A percentile compares a stretch with the other conserved stretches of the same genome.
These are phyloP conservation scores for Chionoecetes opilio DNA, from an alignment of 1,140 invertebrate genomes.

Conservation along the genomic window DNA sequence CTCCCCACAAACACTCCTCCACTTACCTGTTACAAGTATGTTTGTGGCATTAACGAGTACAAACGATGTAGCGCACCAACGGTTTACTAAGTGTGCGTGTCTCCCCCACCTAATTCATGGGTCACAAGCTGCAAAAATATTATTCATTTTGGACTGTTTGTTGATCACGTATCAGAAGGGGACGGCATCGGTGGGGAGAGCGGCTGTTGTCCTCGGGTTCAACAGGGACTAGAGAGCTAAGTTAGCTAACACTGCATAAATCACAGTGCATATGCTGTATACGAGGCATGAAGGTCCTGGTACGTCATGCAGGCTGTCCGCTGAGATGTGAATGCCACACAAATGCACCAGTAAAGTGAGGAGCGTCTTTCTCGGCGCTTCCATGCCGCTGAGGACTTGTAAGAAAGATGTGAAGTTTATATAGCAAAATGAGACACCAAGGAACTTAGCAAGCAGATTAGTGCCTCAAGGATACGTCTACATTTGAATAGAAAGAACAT, in stretches of 20 bases:
- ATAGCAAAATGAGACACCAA: neutral
- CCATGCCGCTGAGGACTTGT: neutral
- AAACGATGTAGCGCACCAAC: neutral
- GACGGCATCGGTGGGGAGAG: neutral
- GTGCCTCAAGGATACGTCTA: neutral
- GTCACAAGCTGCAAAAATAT: neutral
- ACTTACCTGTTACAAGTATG: neutral
- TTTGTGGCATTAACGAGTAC: neutral
- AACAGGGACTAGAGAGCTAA: neutral
- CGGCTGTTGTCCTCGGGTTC: neutral
- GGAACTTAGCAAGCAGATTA: neutral
- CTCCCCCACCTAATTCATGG: neutral
- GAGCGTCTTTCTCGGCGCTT: neutral
- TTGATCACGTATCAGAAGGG: neutral
- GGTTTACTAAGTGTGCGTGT: neutral
- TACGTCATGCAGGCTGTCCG: neutral
- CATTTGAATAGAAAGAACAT: conserved; percentile 14
- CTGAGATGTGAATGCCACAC: neutral
- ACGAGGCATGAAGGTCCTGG: neutral
- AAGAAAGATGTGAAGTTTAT: neutral
- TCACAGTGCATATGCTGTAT: neutral
- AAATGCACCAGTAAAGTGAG: neutral
- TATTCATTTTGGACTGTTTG: neutral
- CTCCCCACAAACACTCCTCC: conserved; percentile 34
- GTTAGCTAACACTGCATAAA: neutral